These are phyloP conservation scores for Macropus fuliginosus DNA, from an alignment of 2,797 vertebrate species.

Conservation along the genomic window DNA sequence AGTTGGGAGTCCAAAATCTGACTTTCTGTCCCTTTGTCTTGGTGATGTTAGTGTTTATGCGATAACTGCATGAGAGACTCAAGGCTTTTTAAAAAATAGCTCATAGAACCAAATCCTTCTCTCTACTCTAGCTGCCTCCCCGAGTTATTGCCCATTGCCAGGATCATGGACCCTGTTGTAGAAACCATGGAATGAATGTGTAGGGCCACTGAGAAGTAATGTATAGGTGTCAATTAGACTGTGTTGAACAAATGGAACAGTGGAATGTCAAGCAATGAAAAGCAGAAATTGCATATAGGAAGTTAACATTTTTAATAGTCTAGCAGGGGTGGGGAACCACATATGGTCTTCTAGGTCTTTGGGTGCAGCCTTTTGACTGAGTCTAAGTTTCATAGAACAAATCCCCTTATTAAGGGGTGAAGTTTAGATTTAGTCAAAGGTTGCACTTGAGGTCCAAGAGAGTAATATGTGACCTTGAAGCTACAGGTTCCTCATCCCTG, in stretches of 20 bases:
- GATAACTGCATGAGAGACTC: not conserved
- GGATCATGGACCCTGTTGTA: not conserved
- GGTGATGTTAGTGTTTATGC: not conserved
- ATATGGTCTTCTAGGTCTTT: no score
- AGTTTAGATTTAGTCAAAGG: no score
- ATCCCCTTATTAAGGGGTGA: no score
- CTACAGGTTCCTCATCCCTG: no score
- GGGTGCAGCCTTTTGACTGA: no score
- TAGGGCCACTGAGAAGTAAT: not conserved
- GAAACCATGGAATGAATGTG: not conserved
- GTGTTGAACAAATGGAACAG: not conserved
- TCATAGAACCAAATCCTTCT: slow-evolving; percentile 30
- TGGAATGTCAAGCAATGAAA: not conserved
- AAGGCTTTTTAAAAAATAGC: not conserved
- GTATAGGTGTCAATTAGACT: slow-evolving; percentile 9
- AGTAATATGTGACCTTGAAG: no score
- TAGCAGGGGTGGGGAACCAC: no score
- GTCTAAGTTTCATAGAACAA: no score
- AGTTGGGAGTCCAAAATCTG: not conserved
- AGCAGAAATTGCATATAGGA: not conserved
- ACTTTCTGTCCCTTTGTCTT: not conserved
- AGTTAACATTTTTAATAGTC: not conserved
- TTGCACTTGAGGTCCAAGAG: no score
- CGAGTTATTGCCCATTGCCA: not conserved
- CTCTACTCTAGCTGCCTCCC: not conserved